Percentiles rank a stretch among this genome's conserved stretches.
phyloP scores from a whole-genome alignment of 2,113 vertebrate genomes.

The Carassius carassius region DNA sequence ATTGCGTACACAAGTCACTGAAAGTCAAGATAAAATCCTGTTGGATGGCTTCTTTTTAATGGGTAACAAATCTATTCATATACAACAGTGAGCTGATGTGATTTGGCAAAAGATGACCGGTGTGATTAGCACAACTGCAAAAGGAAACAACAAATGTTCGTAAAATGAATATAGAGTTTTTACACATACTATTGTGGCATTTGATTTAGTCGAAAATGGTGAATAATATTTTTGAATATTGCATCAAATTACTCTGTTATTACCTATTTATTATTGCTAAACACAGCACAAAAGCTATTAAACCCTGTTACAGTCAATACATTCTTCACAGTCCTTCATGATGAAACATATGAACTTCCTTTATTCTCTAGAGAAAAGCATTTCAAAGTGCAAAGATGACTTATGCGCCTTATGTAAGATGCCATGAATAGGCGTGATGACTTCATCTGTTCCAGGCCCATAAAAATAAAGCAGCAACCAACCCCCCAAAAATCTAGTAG shows the following conservation, averaged over 20 bases:
- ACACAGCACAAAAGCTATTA: constrained; percentile 17
- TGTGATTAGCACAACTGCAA: background rate
- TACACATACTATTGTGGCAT: background rate
- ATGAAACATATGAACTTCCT: constrained; percentile 30
- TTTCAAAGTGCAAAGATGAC: constrained; percentile 40
- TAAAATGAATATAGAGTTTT: constrained; percentile 13
- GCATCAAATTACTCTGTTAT: background rate
- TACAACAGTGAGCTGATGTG: constrained; percentile 25
- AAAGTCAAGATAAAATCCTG: background rate
- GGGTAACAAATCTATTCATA: background rate
- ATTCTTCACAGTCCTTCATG: constrained; percentile 41
- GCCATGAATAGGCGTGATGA: constrained; percentile 15
- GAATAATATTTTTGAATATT: constrained; percentile 1
- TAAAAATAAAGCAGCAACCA: constrained; percentile 22
- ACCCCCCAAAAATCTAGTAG: background rate
- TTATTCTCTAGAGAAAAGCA: constrained; percentile 17
- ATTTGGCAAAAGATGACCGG: constrained; percentile 19
- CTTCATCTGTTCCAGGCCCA: constrained; percentile 18
- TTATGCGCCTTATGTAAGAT: background rate
- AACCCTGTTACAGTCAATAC: constrained; percentile 42
- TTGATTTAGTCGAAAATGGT: background rate
- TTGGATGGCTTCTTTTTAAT: constrained; percentile 40
- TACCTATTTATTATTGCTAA: constrained; percentile 8
- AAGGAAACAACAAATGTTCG: background rate
- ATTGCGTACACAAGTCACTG: background rate